Evolutionary conservation across 2,797 vertebrate species (phyloP).

Genomic region (Chaenodraco wilsoni): DNA sequence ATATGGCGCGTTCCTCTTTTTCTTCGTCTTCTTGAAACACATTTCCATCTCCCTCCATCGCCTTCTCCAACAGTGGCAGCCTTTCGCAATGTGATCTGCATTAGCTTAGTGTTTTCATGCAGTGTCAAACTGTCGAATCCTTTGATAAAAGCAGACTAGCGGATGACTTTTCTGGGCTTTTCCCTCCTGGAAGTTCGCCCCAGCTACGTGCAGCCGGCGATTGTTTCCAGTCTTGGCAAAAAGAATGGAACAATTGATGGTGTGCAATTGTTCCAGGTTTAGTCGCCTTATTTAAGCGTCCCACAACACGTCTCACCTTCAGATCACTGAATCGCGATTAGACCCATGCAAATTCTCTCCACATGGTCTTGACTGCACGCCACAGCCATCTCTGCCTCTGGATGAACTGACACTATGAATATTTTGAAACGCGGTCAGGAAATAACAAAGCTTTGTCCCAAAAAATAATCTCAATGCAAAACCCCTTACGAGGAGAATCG

Average conservation of each 20-base stretch:
- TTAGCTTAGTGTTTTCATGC: slow-evolving; percentile 63
- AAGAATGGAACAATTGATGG: slow-evolving; percentile 78
- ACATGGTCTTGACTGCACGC: slow-evolving; percentile 47
- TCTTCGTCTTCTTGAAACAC: slow-evolving; percentile 26
- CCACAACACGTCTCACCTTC: slow-evolving; percentile 75
- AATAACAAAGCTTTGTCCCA: slow-evolving; percentile 38
- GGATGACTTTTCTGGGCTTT: slow-evolving; percentile 67
- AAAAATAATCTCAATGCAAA: slow-evolving; percentile 31
- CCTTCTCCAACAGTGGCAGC: slow-evolving; percentile 13
- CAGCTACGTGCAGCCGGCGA: slow-evolving; percentile 59
- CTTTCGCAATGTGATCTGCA: slow-evolving; percentile 49
- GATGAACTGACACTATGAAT: slow-evolving; percentile 61
- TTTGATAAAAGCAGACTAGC: slow-evolving; percentile 62
- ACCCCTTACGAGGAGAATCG: slow-evolving; percentile 34
- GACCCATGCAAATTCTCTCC: slow-evolving; percentile 42
- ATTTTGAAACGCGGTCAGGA: slow-evolving; percentile 50
- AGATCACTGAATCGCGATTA: slow-evolving; percentile 57
- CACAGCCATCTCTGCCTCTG: slow-evolving; percentile 57
- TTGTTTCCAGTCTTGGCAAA: slow-evolving; percentile 66
- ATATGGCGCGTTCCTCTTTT: slow-evolving; percentile 23
- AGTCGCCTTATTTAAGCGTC: slow-evolving; percentile 53
- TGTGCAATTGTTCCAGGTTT: slow-evolving; percentile 69
- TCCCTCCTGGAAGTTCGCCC: slow-evolving; percentile 68
- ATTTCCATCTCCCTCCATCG: slow-evolving; percentile 37
- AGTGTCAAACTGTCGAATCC: slow-evolving; percentile 68